phyloP scores from a whole-genome alignment of 2,797 vertebrate genomes.

The Notamacropus eugenii region DNA sequence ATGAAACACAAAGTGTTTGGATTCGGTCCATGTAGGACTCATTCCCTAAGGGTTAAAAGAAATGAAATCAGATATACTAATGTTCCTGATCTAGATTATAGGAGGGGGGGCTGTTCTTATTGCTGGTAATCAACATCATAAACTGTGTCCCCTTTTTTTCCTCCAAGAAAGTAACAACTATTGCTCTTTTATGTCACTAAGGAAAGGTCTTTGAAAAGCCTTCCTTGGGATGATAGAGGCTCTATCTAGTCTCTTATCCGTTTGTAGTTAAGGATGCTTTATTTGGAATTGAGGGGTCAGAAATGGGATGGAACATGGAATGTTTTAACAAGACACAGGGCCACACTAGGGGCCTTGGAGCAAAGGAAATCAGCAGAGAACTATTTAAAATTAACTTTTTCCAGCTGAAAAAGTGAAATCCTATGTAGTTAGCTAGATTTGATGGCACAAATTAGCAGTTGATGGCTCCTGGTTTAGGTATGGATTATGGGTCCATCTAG shows the following conservation, averaged over 20 bases:
- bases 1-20: accelerated
- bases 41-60: background rate
- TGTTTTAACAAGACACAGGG: background rate
- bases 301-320: background rate
- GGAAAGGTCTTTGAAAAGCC: constrained; percentile 1
- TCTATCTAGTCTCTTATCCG: background rate
- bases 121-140: constrained; percentile 35
- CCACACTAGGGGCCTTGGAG: constrained; percentile 1
- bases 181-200: background rate
- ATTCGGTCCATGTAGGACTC: accelerated
- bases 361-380: constrained; percentile 49
- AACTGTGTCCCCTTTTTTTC: background rate
- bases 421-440: background rate
- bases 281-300: background rate
- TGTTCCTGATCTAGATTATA: background rate
- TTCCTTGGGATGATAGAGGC: constrained; percentile 17
- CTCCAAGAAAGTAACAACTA: background rate
- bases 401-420: background rate
- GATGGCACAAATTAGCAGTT: background rate
- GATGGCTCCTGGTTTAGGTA: background rate
- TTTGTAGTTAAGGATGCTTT: background rate
- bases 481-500: background rate
- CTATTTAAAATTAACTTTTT: accelerated
- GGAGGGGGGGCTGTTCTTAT: constrained; percentile 26
- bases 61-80: background rate